phyloP scores from a whole-genome alignment of 2,888 invertebrate species.

The Drosophila antonietae region DNA sequence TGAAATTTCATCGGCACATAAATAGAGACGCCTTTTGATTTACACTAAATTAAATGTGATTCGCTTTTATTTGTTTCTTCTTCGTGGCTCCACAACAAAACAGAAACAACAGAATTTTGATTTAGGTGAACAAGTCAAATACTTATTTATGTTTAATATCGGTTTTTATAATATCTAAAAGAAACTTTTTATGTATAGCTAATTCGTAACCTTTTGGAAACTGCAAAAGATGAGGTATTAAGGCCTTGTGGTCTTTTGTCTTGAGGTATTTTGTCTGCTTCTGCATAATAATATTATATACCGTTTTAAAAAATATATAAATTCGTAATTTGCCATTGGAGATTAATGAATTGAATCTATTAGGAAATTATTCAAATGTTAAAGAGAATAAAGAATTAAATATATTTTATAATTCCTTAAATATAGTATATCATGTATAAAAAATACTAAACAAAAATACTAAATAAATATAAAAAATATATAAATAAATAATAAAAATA shows the following conservation, averaged over 20 bases:
- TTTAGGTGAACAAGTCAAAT: not conserved
- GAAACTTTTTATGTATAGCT: not conserved
- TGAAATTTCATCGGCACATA: slow-evolving; percentile 62
- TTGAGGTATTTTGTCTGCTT: not conserved
- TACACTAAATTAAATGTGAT: slow-evolving; percentile 79
- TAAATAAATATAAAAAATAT: no score
- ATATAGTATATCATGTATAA: no score
- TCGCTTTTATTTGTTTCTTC: slow-evolving; percentile 29
- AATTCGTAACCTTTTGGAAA: not conserved
- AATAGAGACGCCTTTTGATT: slow-evolving; percentile 60
- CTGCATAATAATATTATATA: not conserved
- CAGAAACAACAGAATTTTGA: slow-evolving; percentile 14
- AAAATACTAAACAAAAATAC: no score
- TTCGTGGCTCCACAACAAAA: not conserved
- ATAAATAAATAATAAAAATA: no score
- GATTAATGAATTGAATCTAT: not conserved
- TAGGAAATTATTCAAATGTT: no score
- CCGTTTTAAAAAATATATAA: not conserved
- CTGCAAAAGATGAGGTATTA: not conserved
- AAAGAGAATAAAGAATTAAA: no score
- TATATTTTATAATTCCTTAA: no score
- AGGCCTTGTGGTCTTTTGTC: not conserved
- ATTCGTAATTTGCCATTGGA: not conserved
- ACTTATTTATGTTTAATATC: not conserved
- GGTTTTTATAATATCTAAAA: not conserved